Evolutionary conservation across 2,888 invertebrate species (phyloP), one percentile per base, ranked within the genome.

Genomic region (Bellardia pandia): DNA sequence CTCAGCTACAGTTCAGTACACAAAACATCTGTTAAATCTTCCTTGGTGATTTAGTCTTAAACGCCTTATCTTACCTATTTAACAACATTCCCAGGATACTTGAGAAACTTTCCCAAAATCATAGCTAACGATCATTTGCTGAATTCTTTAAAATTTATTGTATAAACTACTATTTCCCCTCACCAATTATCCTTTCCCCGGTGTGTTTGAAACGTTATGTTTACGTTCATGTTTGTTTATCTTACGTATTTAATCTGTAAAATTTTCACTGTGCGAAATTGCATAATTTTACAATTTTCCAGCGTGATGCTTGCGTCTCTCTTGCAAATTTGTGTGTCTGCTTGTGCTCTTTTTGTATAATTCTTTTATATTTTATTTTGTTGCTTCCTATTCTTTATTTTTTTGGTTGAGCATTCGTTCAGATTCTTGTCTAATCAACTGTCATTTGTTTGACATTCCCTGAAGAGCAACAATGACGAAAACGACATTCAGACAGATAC

Each of bases 241-340:
- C 76, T 80, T n/a, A 85, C 83, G 86, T 66, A 81, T 87, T 88
- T 86, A 82, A 86, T 88, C 85, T 85, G 79, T 85, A 82, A 71
- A 91, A 90, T 78, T 81, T 87, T 82, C 71, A 75, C 85, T 76
- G 64, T 87, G 69, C 78, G 69, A 85, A 91, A 92, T 92, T 92
- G 92, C 92, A 92, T 92, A 92, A 92, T 92, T 92, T 92, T 90
- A 91, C 91, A 92, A 92, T 92, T 92, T 92, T 92, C 92, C 92
- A 92, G 91, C 82, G 91, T 91, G 91, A 91, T 92, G 92, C 91
- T 92, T 92, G 92, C 91, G 91, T 90, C 64, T 87, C 40, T 71
- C 16, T 37, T 14, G 11, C 37, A 64, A 71, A 76, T 45, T 13
- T 2, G 9, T 58, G 11, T 58, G 51, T 45, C 58, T 62, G 11